Evolutionary conservation across 2,888 invertebrate species (phyloP).

Genomic region (Ophioninae sp.): DNA sequence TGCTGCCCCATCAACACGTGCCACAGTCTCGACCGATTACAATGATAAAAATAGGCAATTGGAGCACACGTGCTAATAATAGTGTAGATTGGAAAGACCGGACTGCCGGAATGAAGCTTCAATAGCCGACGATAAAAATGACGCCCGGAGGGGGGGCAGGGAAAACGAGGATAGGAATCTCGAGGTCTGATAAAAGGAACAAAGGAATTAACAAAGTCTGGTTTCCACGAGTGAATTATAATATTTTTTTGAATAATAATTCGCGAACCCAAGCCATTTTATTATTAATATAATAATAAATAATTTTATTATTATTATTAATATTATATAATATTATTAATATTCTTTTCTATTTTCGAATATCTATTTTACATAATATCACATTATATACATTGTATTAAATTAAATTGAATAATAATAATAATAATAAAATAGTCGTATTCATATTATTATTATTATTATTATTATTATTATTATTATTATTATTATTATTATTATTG

Average conservation of each 20-base stretch:
- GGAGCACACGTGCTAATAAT: slow-evolving; percentile 36
- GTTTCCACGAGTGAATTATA: background rate
- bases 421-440: too few relatives aligned
- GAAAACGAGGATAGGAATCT: slow-evolving; percentile 7
- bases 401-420: too few relatives aligned
- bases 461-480: too few relatives aligned
- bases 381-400: too few relatives aligned
- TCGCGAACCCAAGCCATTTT: background rate
- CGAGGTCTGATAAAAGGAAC: background rate
- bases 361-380: too few relatives aligned
- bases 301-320: too few relatives aligned
- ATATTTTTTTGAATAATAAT: slow-evolving; percentile 15
- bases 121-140: slow-evolving; percentile 34
- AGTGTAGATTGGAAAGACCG: slow-evolving; percentile 19
- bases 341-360: too few relatives aligned
- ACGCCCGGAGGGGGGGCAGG: background rate
- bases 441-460: too few relatives aligned
- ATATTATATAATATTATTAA: background rate
- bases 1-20: slow-evolving; percentile 4
- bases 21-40: slow-evolving; percentile 18
- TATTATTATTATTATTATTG: too few relatives aligned
- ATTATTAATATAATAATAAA: too few relatives aligned
- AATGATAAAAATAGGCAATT: slow-evolving; percentile 43
- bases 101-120: background rate
- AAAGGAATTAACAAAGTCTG: background rate